Evolutionary conservation across 2,888 invertebrate genomes (phyloP).

Genomic region (Scaptomyza reducta): DNA sequence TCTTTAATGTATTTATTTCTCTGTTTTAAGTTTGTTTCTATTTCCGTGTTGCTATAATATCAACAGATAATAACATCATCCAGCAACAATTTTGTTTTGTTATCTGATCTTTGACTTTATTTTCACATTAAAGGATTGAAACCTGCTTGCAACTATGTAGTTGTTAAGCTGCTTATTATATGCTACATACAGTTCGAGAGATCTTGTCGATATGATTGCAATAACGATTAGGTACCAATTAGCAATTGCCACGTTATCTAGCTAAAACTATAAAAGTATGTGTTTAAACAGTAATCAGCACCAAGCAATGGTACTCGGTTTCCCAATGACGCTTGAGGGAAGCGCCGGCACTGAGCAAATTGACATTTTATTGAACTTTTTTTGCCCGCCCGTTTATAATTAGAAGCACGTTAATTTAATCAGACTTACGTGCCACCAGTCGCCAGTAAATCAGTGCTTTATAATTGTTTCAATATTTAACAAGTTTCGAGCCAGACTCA

Average conservation of each 20-base stretch:
- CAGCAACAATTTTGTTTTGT: not conserved
- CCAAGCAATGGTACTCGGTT: conserved; percentile 10
- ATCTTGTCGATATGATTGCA: not conserved
- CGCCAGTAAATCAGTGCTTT: conserved; percentile 62
- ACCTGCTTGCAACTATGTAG: not conserved
- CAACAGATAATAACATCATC: not conserved
- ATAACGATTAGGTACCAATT: conserved; percentile 25
- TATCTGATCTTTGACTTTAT: conserved; percentile 3
- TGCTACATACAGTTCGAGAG: not conserved
- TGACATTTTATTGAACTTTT: conserved; percentile 71
- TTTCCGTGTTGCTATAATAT: not conserved
- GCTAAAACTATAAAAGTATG: not conserved
- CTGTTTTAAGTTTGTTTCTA: not conserved
- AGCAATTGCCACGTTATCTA: conserved; percentile 18
- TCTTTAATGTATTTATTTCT: too few relatives aligned
- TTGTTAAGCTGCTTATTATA: conserved; percentile 4
- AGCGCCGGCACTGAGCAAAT: conserved; percentile 5
- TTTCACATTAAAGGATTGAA: conserved; percentile 9
- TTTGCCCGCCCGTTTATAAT: conserved; percentile 37
- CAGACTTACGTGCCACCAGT: conserved; percentile 18
- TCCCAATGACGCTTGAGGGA: conserved; percentile 12
- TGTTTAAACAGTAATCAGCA: conserved; percentile 2
- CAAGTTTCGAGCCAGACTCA: conserved; percentile 27
- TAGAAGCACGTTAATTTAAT: conserved; percentile 65
- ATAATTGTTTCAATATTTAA: conserved; percentile 54